Evolutionary conservation across 30 jellyfish, hydroid and myxozoan species (phyloP), one percentile per base, ranked within the genome.

Genomic region (Rhopilema esculentum): DNA sequence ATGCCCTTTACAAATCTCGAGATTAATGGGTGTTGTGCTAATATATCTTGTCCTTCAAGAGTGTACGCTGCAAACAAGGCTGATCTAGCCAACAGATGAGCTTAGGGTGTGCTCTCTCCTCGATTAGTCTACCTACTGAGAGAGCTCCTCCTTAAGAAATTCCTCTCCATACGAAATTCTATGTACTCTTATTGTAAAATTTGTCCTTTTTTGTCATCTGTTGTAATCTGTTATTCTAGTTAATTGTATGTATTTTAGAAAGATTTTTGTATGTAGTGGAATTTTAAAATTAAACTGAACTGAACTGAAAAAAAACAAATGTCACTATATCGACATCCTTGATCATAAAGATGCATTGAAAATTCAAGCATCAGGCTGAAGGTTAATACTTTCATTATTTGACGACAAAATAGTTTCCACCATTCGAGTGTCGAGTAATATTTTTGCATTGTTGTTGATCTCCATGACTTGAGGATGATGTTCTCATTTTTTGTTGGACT

Each of bases 321-420:
- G 67, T 79, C 88, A 78, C 77, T 78, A 26, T 62, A 78, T 57
- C 62, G 75, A 57, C 88, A 78, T 27, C 88, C 88, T 20, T 57
- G 31, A 49, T 53, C 79, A 78, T 78, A 78, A 31, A 78, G 51
- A 0, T 51, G 78, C 88, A 78, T 22, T 29, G 53, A 78, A 30
- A 78, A 23, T 29, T 78, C 88, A 51, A 63, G 67, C 28, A 57
- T 65, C 20, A 29, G 31, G 66, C 31, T 78, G 64, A 78, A 52
- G 53, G 25, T 0, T 18, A 49, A 49, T 49, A 75, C 70, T 75
- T 31, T 75, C 74, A 24, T 78, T 53, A 63, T 63, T 53, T 57
- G 79, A 78, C 66, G 22, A 30, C 88, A 78, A 25, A 78, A 78
- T 22, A 52, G 25, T 78, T 78, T 79, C 88, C 88, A 78, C 4